Conservation (phyloP, 64 coral and sea anemone species). For the Cladopsammia gracilis region DNA sequence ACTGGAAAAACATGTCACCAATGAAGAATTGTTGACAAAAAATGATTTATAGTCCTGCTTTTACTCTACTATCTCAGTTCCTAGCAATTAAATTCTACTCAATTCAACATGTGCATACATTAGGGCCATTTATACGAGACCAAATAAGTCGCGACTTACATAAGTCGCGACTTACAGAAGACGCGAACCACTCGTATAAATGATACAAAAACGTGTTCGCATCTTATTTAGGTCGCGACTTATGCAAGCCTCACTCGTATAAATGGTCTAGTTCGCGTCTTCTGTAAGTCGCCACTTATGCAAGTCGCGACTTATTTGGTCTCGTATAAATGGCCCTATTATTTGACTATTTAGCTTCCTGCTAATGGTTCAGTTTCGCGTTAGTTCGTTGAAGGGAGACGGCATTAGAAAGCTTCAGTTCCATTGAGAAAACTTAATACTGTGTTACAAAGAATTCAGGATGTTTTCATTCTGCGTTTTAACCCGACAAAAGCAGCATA, state of each 20-base stretch:
- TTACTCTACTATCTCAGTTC: not conserved
- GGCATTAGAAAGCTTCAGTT: not conserved
- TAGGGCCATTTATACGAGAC: no score
- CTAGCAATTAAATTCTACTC: constrained; percentile 43
- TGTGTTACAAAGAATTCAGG: not conserved
- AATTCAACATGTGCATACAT: not conserved
- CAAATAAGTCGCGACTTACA: no score
- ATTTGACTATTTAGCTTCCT: not conserved
- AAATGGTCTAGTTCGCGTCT: no score
- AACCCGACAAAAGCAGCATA: not conserved
- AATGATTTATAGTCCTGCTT: not conserved
- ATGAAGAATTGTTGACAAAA: not conserved
- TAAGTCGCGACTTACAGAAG: no score
- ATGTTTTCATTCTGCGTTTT: not conserved
- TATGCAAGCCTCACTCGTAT: no score
- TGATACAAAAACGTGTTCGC: no score
- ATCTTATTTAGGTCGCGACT: no score
- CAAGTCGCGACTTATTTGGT: no score
- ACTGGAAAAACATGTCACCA: not conserved
- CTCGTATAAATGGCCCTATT: no score
- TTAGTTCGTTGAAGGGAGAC: not conserved
- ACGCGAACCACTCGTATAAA: no score
- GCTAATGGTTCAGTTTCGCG: not conserved
- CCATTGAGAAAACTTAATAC: not conserved
- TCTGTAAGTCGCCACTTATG: no score